Conservation (phyloP, 2,888 invertebrate genomes). For the Eupithecia subumbrata region DNA sequence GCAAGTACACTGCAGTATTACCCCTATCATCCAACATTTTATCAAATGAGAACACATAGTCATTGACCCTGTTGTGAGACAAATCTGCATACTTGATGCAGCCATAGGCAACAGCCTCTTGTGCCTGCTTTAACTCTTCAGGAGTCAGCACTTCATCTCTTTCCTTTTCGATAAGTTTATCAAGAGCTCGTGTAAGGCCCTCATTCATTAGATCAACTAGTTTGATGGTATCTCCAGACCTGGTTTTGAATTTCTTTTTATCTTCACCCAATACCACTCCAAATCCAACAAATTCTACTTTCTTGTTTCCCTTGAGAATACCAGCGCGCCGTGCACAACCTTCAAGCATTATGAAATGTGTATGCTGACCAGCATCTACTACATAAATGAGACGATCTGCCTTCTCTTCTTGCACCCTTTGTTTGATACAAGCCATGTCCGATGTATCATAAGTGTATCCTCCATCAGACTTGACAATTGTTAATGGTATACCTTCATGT, state of each 20-base stretch:
- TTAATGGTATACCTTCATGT: constrained; percentile 92
- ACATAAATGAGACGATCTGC: constrained; percentile 96
- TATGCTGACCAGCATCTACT: constrained; percentile 95
- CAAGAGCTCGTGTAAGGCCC: constrained; percentile 91
- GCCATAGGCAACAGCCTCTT: constrained; percentile 97
- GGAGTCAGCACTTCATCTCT: constrained; percentile 91
- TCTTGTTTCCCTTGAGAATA: constrained; percentile 85
- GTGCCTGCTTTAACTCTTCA: constrained; percentile 92
- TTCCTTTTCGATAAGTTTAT: constrained; percentile 94
- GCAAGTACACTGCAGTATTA: constrained; percentile 98
- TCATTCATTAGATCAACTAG: constrained; percentile 95
- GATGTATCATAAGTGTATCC: constrained; percentile 99
- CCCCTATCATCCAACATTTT: constrained; percentile 99
- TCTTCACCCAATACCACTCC: constrained; percentile 99
- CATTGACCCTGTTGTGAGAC: constrained; percentile 95
- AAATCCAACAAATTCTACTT: constrained; percentile 96
- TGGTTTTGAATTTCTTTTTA: constrained; percentile 99
- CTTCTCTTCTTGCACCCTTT: constrained; percentile 92
- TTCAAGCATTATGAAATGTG: constrained; percentile 88
- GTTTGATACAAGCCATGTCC: constrained; percentile 96
- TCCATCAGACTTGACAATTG: constrained; percentile 98
- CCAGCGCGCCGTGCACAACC: constrained; percentile 91
- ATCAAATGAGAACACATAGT: constrained; percentile 99
- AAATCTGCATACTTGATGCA: constrained; percentile 99
- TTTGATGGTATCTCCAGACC: constrained; percentile 97